Conservation (phyloP, 2,797 vertebrate species). For the Enteromius paludinosus region DNA sequence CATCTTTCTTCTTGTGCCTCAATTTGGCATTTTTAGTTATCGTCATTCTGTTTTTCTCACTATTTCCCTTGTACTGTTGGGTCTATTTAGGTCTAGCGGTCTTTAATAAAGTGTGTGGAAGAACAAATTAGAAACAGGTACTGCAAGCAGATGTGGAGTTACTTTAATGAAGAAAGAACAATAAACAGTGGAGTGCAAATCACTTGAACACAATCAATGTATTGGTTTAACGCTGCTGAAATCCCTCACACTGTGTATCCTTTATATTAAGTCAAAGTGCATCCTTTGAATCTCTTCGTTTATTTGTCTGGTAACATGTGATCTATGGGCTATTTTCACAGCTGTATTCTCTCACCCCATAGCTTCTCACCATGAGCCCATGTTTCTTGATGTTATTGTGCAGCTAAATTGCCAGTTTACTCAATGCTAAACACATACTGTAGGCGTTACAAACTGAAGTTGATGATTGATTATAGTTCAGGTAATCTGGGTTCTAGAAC, state of each 20-base stretch:
- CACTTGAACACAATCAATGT: slow-evolving; percentile 44
- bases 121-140: slow-evolving; percentile 72
- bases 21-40: background rate
- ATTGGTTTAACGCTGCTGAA: slow-evolving; percentile 53
- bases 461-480: slow-evolving; percentile 31
- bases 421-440: slow-evolving; percentile 15
- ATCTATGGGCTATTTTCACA: slow-evolving; percentile 54
- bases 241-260: slow-evolving; percentile 34
- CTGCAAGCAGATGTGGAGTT: slow-evolving; percentile 63
- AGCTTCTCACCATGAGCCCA: slow-evolving; percentile 5
- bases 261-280: slow-evolving; percentile 52
- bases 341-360: slow-evolving; percentile 40
- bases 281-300: slow-evolving; percentile 44
- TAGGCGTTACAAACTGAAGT: slow-evolving; percentile 17
- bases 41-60: slow-evolving; percentile 20
- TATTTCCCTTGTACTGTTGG: background rate
- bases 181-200: slow-evolving; percentile 51
- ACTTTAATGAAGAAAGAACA: slow-evolving; percentile 62
- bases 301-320: slow-evolving; percentile 53
- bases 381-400: slow-evolving; percentile 21
- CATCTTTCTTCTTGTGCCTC: background rate
- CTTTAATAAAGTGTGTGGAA: slow-evolving; percentile 56
- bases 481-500: slow-evolving; percentile 36
- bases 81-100: slow-evolving; percentile 4
- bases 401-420: slow-evolving; percentile 39